Percentiles rank a stretch among this genome's conserved stretches.
Conservation (phyloP, 2,113 vertebrate genomes). For the Equus przewalskii region DNA sequence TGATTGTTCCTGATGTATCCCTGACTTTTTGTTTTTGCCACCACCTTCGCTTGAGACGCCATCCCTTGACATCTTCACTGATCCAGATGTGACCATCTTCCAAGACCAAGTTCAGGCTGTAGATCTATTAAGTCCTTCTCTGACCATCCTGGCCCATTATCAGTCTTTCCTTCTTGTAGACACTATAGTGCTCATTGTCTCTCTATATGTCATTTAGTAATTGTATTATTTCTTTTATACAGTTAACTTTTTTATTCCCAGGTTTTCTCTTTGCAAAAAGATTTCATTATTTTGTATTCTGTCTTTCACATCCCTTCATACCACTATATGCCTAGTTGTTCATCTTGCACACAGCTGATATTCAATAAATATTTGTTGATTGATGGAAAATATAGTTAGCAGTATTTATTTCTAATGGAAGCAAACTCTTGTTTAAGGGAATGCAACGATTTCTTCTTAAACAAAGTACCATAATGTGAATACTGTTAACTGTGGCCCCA, state of each 20-base stretch:
- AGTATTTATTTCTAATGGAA: constrained; percentile 72
- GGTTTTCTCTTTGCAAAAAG: background rate
- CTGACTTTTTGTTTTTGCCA: background rate
- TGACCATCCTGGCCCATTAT: background rate
- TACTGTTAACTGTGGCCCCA: constrained; percentile 35
- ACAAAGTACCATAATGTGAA: constrained; percentile 61
- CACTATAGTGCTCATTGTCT: background rate
- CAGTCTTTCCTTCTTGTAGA: background rate
- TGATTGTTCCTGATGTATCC: background rate
- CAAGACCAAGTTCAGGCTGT: background rate
- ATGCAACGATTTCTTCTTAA: constrained; percentile 74
- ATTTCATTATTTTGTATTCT: background rate
- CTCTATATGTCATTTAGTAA: background rate
- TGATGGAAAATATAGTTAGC: constrained; percentile 55
- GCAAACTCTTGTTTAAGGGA: constrained; percentile 63
- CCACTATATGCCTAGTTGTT: background rate
- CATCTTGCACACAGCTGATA: background rate
- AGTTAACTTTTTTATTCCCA: background rate
- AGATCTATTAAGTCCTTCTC: background rate
- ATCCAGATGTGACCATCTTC: background rate
- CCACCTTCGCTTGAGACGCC: background rate
- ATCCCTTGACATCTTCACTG: background rate
- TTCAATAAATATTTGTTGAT: constrained; percentile 48
- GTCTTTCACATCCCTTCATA: background rate
- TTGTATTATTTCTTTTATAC: background rate